Evolutionary conservation across 2,113 vertebrate genomes (phyloP), one percentile per base, ranked within the genome.

Genomic region (Bolborhynchus lineola): DNA sequence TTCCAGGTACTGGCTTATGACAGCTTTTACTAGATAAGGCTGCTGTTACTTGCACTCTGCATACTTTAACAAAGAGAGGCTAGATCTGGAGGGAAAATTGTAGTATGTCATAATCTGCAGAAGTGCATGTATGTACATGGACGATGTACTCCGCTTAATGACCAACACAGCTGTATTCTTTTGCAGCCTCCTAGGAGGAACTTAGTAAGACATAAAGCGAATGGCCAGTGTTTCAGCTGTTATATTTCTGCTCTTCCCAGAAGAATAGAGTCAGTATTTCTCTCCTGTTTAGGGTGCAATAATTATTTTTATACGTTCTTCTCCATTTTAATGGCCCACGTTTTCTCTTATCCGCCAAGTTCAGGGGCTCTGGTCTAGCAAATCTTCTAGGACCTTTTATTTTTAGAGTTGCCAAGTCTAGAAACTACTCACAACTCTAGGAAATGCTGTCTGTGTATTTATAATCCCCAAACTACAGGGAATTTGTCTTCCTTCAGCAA

Each of bases 401-500:
- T 77, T 89, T 87, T 82, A 82, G 62, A 68, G 35, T 31, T 79
- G 47, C 67, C 44, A 77, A 72, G 21, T 64, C 50, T 94, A 47
- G 46, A 68, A 87, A 82, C 11, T n/a, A 7, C 70, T 80, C 10
- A 1, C 11, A 19, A 23, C 26, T 70, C 55, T 24, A 57, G 39
- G 42, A 91, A 78, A 29, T 71, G n/a, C 55, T 84, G 47, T 81
- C 46, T 37, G 11, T 67, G 57, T 82, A 4, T 79, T 90, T 76
- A 18, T 78, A 60, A 75, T 91, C 69, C 39, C 20, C 7, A 47
- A 60, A 33, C 47, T 39, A 13, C 2, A 37, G 78, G 57, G 82
- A 84, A 76, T 93, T 90, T 82, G 28, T 42, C 82, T 52, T 87
- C 70, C 52, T 95, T 93, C 55, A 70, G 69, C 72, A 91, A 74